A percentile compares a stretch with the other conserved stretches of the same genome.
Conservation (phyloP, 1,140 invertebrate species). For the Probaryconus sp. region DNA sequence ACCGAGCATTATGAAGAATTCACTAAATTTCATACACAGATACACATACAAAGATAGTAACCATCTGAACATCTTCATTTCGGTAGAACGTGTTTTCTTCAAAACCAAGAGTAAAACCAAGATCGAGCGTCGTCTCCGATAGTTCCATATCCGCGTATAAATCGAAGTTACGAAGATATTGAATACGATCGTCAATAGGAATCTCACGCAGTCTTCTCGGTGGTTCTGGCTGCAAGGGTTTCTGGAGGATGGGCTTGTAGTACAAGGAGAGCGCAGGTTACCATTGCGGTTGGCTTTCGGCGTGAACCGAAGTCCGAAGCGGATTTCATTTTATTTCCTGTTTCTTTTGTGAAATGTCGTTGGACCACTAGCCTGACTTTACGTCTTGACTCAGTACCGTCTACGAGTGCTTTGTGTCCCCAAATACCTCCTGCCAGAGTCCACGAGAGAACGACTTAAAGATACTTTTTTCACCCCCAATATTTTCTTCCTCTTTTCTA, state of each 20-base stretch:
- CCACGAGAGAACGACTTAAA: constrained; percentile 1
- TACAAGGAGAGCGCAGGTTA: neutral
- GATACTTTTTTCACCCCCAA: constrained; percentile 17
- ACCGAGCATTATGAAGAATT: constrained; percentile 2
- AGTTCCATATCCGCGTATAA: neutral
- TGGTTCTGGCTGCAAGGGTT: neutral
- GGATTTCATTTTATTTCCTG: constrained; percentile 20
- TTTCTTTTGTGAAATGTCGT: constrained; percentile 11
- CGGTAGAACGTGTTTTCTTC: neutral
- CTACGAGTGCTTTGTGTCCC: neutral
- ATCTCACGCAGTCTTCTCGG: too few species aligned
- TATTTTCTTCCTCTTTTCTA: neutral
- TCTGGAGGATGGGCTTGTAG: neutral
- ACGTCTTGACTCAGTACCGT: neutral
- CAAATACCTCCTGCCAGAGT: neutral
- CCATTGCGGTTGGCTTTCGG: constrained; percentile 1
- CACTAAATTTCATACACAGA: neutral
- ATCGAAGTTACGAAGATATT: neutral
- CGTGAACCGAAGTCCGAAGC: constrained; percentile 14
- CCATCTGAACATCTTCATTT: neutral
- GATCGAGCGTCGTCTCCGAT: neutral
- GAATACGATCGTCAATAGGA: constrained; percentile 4
- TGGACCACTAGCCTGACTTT: neutral
- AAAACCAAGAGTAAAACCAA: too few species aligned
- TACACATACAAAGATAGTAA: too few species aligned